A percentile compares a stretch with the other conserved stretches of the same genome.
phyloP scores from a whole-genome alignment of 92 coral and sea anemone species.

The Micromussa lordhowensis region DNA sequence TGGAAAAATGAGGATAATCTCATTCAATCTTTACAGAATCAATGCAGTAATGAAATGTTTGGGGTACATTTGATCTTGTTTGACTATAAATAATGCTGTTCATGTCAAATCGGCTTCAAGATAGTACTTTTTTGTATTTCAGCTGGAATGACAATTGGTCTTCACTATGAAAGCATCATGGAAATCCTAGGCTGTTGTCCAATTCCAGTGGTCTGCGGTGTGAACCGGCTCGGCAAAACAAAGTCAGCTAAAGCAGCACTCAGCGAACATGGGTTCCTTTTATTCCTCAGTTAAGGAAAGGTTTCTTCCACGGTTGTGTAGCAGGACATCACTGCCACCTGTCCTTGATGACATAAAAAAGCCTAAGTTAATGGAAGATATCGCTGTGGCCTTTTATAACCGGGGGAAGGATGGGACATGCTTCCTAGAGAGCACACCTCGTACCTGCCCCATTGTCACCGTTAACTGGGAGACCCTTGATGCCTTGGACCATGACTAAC shows the following conservation, averaged over 20 bases:
- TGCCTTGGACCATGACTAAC: conserved; percentile 35
- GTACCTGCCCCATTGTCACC: conserved; percentile 55
- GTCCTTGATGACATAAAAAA: conserved; percentile 60
- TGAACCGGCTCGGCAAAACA: too few relatives aligned
- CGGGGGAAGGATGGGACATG: conserved; percentile 69
- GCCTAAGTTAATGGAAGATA: conserved; percentile 33
- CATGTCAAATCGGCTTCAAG: too few relatives aligned
- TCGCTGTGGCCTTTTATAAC: conserved; percentile 43
- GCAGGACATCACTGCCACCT: conserved; percentile 53
- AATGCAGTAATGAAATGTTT: too few relatives aligned
- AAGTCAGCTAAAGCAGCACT: conserved; percentile 25
- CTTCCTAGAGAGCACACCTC: conserved; percentile 37
- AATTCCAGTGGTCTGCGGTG: too few relatives aligned
- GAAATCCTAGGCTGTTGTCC: too few relatives aligned
- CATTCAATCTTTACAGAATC: too few relatives aligned
- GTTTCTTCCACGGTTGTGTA: conserved; percentile 52
- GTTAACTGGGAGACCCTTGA: conserved; percentile 66
- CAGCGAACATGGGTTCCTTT: conserved; percentile 24
- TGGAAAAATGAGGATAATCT: too few relatives aligned
- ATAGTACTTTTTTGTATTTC: too few relatives aligned
- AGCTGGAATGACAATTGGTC: too few relatives aligned
- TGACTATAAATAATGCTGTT: too few relatives aligned
- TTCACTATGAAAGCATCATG: too few relatives aligned
- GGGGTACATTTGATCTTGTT: too few relatives aligned
- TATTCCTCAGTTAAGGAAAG: conserved; percentile 53